Percentiles rank a stretch among this genome's conserved stretches.
Evolutionary conservation across 2,888 invertebrate species (phyloP).

Genomic region (Pheosia tremula): DNA sequence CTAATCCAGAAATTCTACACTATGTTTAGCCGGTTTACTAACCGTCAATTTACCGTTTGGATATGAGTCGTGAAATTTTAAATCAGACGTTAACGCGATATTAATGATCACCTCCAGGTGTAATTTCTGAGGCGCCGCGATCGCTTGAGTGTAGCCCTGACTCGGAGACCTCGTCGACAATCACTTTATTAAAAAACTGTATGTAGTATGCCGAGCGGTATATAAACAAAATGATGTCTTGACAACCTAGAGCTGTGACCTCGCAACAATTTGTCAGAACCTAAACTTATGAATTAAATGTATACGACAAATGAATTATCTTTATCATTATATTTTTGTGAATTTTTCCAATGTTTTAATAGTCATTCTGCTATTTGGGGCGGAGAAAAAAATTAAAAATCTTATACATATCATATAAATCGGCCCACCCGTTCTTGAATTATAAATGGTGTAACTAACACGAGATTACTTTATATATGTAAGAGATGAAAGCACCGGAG

Average conservation of each 20-base stretch:
- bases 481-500: too few species aligned
- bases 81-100: slow-evolving; percentile 55
- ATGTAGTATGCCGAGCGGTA: slow-evolving; percentile 16
- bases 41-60: slow-evolving; percentile 47
- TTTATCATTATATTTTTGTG: too few species aligned
- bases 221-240: slow-evolving; percentile 53
- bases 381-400: too few species aligned
- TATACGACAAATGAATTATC: too few species aligned
- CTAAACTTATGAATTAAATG: not conserved
- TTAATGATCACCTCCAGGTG: slow-evolving; percentile 44
- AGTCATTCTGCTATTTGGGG: too few species aligned
- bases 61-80: slow-evolving; percentile 65
- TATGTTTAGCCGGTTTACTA: slow-evolving; percentile 27
- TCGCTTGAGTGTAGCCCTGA: slow-evolving; percentile 46
- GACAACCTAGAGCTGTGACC: slow-evolving; percentile 44
- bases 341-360: too few species aligned
- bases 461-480: too few species aligned
- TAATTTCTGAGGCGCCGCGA: slow-evolving; percentile 39
- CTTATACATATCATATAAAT: too few species aligned
- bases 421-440: too few species aligned
- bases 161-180: slow-evolving; percentile 44
- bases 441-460: too few species aligned
- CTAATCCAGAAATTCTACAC: slow-evolving; percentile 32
- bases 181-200: slow-evolving; percentile 45
- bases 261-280: slow-evolving; percentile 33